These are phyloP conservation scores for Horisme vitalbata DNA, from an alignment of 2,888 invertebrate species.

Conservation along the genomic window DNA sequence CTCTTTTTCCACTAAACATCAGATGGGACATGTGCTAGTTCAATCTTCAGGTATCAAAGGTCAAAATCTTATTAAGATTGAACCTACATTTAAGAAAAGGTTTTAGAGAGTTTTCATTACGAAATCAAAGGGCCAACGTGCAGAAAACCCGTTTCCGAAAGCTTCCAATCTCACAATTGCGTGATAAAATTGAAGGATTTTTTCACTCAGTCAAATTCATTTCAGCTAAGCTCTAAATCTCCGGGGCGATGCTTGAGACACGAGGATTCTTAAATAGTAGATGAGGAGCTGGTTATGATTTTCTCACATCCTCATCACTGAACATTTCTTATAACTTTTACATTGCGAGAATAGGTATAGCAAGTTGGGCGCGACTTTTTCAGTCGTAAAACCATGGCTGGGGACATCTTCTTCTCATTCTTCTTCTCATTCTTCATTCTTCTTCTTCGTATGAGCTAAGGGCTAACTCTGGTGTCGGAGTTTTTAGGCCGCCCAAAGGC, in stretches of 20 bases:
- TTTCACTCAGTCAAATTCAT: conserved; percentile 60
- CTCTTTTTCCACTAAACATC: no score
- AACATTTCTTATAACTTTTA: background rate
- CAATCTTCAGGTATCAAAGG: no score
- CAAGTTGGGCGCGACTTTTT: no score
- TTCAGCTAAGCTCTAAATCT: conserved; percentile 57
- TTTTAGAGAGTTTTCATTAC: conserved; percentile 1
- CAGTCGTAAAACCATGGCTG: no score
- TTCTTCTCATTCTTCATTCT: no score
- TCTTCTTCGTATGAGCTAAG: no score
- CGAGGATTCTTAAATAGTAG: conserved; percentile 42
- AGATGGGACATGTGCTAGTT: no score
- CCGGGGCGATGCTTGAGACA: conserved; percentile 39
- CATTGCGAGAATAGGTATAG: background rate
- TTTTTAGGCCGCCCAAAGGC: no score
- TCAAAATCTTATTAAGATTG: no score
- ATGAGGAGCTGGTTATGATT: background rate
- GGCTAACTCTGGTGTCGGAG: no score
- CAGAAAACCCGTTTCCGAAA: conserved; percentile 27
- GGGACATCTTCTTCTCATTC: no score
- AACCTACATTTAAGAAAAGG: background rate
- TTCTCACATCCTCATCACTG: conserved; percentile 1
- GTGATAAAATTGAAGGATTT: conserved; percentile 62
- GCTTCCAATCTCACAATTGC: conserved; percentile 54
- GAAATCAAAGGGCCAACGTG: conserved; percentile 25